A percentile compares a stretch with the other conserved stretches of the same genome.
Evolutionary conservation across 2,797 vertebrate genomes (phyloP).

Genomic region (Karalla daura): DNA sequence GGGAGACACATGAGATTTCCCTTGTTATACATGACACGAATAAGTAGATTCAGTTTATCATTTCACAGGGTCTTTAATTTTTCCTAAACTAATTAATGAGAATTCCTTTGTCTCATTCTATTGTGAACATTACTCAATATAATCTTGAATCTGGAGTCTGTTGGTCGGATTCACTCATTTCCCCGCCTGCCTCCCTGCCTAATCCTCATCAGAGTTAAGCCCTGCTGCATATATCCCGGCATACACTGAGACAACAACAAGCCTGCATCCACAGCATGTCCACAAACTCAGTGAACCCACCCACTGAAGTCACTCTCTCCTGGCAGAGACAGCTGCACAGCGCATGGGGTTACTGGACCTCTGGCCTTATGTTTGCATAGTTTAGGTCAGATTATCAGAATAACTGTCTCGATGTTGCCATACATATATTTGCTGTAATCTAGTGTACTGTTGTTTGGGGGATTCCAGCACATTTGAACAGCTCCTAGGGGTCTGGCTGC

Average conservation of each 20-base stretch:
- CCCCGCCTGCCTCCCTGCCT: constrained; percentile 1
- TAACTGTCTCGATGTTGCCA: neutral
- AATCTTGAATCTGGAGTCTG: constrained; percentile 1
- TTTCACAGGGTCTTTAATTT: neutral
- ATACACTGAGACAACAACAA: constrained; percentile 3
- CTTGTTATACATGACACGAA: neutral
- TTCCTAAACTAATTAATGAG: neutral
- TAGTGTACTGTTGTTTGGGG: constrained; percentile 18
- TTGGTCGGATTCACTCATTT: constrained; percentile 1
- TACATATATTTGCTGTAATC: constrained; percentile 10
- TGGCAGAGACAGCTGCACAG: neutral
- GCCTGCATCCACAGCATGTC: constrained; percentile 4
- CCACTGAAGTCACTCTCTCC: neutral
- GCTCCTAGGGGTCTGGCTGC: constrained; percentile 32
- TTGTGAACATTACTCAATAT: neutral
- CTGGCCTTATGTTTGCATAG: neutral
- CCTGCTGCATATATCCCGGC: constrained; percentile 19
- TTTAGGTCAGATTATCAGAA: neutral
- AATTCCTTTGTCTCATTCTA: neutral
- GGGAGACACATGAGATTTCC: neutral
- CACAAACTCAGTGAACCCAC: neutral
- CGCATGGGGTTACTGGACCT: neutral
- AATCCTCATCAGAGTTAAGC: constrained; percentile 38
- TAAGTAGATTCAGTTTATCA: neutral
- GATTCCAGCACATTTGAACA: constrained; percentile 63